Base-by-base conservation (phyloP, 2,113 vertebrate genomes). In the Corythaeola cristata region DNA sequence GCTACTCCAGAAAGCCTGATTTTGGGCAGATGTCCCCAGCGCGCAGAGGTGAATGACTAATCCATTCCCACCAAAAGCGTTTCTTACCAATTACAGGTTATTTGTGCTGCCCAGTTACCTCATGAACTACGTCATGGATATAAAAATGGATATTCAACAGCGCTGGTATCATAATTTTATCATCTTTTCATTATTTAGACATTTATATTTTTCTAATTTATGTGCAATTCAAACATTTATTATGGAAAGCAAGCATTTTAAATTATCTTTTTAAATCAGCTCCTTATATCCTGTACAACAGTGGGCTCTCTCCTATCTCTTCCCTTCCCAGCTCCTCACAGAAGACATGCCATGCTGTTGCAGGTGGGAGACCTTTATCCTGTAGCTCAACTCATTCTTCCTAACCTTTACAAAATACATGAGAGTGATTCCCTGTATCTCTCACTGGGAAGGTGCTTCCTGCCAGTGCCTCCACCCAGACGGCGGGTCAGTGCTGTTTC, bases 401-500 rank as follows among this genome's bases (percentile, higher is more conserved):
- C 77, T 39, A 49, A 73, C 33, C 23, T 89, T 58, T 16, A 44
- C 24, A 68, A 66, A 72, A 39, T 4, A 39, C 5, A 3, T 2
- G 24, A 23, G 41, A 44, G 37, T 1, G 22, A 12, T 77, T 75
- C 60, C 41, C 52, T 35, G 23, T 5, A 13, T 18, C 58, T 44
- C 18, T 58, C 41, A 6, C 15, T 12, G 6, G 50, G 37, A 79
- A 71, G 55, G 52, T 26, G 24, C 27, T 80, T 47, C 84, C 60
- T 56, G 39, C 9, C 1, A 15, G 62, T 2, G 5, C 23, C 49
- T 60, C 18, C 58, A 8, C 11, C 6, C 79, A n/a, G 49, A 6
- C 4, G 1, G 17, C 3, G 0, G 1, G 12, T 21, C n/a, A 20
- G 73, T 4, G 67, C 3, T 41, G 0, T 49, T 88, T 49, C 45